Evolutionary conservation across 1,140 invertebrate genomes (phyloP).

Genomic region (Brachionus asplanchnoidis): DNA sequence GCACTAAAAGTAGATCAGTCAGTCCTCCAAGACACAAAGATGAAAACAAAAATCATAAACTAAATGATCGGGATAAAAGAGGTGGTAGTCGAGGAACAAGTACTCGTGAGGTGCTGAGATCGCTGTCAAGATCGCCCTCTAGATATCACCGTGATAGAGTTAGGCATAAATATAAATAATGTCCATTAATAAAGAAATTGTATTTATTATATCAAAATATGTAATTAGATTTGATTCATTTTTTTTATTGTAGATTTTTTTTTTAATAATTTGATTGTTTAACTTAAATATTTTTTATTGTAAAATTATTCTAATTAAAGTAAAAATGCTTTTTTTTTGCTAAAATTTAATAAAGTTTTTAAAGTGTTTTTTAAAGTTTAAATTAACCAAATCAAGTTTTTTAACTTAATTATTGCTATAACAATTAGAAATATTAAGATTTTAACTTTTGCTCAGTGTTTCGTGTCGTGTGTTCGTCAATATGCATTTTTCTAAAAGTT

Average conservation of each 20-base stretch:
- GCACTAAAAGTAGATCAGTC: neutral
- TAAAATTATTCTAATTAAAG: too few relatives aligned
- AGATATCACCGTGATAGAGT: neutral
- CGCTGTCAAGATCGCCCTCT: neutral
- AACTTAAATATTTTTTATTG: neutral
- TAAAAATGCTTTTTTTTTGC: too few relatives aligned
- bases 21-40: neutral
- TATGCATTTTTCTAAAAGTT: too few relatives aligned
- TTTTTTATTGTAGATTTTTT: neutral
- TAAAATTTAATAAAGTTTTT: too few relatives aligned
- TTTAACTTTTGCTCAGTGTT: too few relatives aligned
- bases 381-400: too few relatives aligned
- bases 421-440: too few relatives aligned
- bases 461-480: too few relatives aligned
- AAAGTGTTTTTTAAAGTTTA: too few relatives aligned
- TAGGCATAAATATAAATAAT: conserved; percentile 5
- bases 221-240: neutral
- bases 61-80: neutral
- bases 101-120: neutral
- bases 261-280: neutral
- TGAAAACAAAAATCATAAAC: neutral
- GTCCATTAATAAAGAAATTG: neutral
- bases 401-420: too few relatives aligned
- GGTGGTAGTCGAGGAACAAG: neutral
- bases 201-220: neutral